Evolutionary conservation across 35 echinoderm and acorn worm genomes (phyloP), one percentile per base, ranked within the genome.

Genomic region (Lytechinus pictus): DNA sequence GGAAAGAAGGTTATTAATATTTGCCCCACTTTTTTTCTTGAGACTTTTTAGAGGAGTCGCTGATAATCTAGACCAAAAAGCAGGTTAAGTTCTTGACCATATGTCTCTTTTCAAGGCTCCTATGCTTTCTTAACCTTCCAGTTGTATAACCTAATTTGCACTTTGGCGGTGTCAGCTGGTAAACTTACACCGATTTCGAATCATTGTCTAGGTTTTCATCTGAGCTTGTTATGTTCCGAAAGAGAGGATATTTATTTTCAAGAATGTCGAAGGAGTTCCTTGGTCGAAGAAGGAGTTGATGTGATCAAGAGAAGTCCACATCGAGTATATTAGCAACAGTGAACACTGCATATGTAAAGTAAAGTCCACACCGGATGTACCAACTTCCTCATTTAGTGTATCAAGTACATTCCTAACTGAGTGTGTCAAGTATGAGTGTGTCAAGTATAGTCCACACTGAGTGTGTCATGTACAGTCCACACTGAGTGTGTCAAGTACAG

Each of bases 11-110:
- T 79, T 24, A 79, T 79, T 79, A 79, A 79, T 79, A 79, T 79
- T 79, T 79, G 66, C 66, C 66, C 66, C 66, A 79, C 66, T n/a
- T 79, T 79, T 79, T 79, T 79, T 79, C 66, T 79, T 79, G 12
- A 19, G 66, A 79, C 66, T 79, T 79, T 79, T 44, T 2, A 44
- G 33, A 44, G 33, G 33, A 44, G 33, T 44, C 19, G 6, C n/a
- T 79, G 19, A 79, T 79, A 79, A 79, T 79, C 66, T 79, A 1
- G 66, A 6, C 66, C 66, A 79, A 79, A 24, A 79, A 79, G 16
- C 66, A 79, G 66, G 66, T 24, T 24, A 79, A 79, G 16, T 79
- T 79, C 66, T 79, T 79, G 66, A 79, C 66, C 66, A 79, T 79
- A 79, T 79, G 66, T 79, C 66, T 79, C 66, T 79, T 79, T 79